Evolutionary conservation across 1,140 invertebrate genomes (phyloP), one percentile per base, ranked within the genome.

Genomic region (Monochamus saltuarius): DNA sequence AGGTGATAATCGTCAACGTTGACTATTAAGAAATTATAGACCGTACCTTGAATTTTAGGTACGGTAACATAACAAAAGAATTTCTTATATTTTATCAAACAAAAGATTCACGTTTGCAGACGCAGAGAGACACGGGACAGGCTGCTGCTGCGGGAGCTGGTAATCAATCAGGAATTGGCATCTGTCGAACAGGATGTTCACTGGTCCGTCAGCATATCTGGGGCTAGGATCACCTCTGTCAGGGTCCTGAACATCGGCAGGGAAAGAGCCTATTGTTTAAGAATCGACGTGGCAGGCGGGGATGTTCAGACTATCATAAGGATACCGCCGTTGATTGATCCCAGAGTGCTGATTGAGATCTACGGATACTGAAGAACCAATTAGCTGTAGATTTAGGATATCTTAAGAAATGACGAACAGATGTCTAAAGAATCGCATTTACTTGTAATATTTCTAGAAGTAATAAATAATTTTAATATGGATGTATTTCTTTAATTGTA

Each of bases 281-380:
- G 64, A 34, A 62, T 65, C 9, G 60, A 66, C 19, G 64, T 66
- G 56, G 55, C 59, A 7, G 61, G 60, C 43, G 57, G 42, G 9
- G 64, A 66, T 34, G 60, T 39, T 22, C 56, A 56, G 40, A 38
- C 40, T 17, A 38, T 59, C 22, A 40, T 66, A 43, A 56, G 56
- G 53, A 43, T 66, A 29, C 56, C 60, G n/a, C 14, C 64, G 13
- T 35, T 47, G 37, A 42, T 46, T 39, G 60, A 66, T 56, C 64
- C 64, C 1, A 56, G 60, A 47, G 42, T 66, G 43, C 45, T 66
- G 46, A 66, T 66, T 47, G 64, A 66, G 38, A 56, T 62, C 39
- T 66, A 66, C 42, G 64, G 64, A 38, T 57, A 46, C 17, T 7
- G 4, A 17, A 9, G 22, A 6, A 6, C 22, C 22, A 3, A 29